phyloP scores from a whole-genome alignment of 2,113 vertebrate genomes.

The Coregonus clupeaformis region DNA sequence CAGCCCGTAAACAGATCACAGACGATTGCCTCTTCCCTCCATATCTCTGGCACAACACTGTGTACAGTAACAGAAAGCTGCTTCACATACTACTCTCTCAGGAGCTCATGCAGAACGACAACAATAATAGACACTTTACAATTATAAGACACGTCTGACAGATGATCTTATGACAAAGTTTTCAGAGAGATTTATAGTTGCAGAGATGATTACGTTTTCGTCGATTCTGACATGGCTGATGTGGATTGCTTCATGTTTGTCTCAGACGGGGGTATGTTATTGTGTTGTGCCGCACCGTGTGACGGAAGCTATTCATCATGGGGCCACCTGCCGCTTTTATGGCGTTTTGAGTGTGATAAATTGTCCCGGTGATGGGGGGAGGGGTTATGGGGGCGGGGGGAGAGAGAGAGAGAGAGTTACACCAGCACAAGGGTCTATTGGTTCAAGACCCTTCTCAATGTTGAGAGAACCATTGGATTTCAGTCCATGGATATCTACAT shows the following conservation, averaged over 20 bases:
- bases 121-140: not conserved
- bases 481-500: no score
- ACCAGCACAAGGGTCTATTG: no score
- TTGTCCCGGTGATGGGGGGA: conserved; percentile 2
- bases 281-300: conserved; percentile 3
- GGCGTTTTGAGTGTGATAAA: conserved; percentile 22
- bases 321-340: not conserved
- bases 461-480: no score
- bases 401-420: no score
- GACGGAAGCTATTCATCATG: conserved; percentile 6
- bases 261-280: conserved; percentile 4
- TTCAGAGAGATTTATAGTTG: not conserved
- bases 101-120: not conserved
- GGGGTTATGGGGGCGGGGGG: accelerated
- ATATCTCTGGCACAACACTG: no score
- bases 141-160: no score
- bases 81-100: conserved; percentile 7
- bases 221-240: not conserved
- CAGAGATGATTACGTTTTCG: not conserved
- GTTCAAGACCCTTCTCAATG: no score
- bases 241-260: not conserved
- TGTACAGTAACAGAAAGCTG: no score
- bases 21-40: conserved; percentile 20
- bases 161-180: not conserved
- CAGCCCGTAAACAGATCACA: conserved; percentile 23